Base-by-base conservation (phyloP, 2,888 invertebrate species). In the Trilocha varians region DNA sequence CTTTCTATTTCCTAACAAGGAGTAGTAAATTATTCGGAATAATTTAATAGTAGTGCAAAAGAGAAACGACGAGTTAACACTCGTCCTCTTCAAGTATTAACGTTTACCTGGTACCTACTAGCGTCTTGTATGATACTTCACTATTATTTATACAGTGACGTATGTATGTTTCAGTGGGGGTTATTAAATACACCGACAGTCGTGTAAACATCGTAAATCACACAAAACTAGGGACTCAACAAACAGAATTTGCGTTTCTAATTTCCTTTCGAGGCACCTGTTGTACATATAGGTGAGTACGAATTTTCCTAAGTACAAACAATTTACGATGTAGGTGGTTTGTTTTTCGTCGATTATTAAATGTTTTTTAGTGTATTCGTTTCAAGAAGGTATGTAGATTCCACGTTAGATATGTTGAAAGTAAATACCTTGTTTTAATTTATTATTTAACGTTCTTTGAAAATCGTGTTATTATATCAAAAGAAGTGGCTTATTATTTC, bases 201-300 rank as follows among this genome's bases (percentile, higher is more conserved):
- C 70, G 57, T 68, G 70, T 62, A 75, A 74, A 74, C 74, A 72
- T 67, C 69, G 65, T 78, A 77, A 78, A 78, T 78, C 76, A 76
- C 61, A 70, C 70, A 68, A 66, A 75, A 75, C 71, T 74, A 75
- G 65, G 59, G 62, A 63, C 62, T 71, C 59, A 59, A 65, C 64
- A 66, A 61, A 70, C 65, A 63, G 61, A 72, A 76, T 77, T 77
- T 77, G 74, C 70, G 65, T 72, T 74, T 71, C 68, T 72, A 70
- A 75, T 76, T 74, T 70, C 62, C 62, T 59, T 58, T 50, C 55
- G 36, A 34, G 13, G 34, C 18, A 18, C 14, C 5, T 32, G 32
- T 32, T 34, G 34, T 16, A 5, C 14, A 25, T 17, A 18, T 17
- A 8, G 16, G 16, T 17, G 8, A 9, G 25, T 2, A 25, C 11